phyloP scores from a whole-genome alignment of 1,140 invertebrate species.

The Lutraria rhynchaena region DNA sequence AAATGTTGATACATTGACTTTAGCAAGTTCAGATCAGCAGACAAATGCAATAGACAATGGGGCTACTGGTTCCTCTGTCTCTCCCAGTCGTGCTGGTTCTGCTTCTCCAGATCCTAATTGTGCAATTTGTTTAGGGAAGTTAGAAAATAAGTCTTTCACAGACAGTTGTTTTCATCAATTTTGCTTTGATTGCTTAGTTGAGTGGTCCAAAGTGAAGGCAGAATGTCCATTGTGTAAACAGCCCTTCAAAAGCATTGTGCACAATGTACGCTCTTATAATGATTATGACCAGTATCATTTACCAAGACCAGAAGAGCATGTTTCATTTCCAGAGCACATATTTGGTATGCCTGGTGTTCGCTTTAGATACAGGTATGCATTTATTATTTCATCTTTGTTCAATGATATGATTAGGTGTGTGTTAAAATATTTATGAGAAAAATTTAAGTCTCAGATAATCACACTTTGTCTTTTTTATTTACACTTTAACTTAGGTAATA shows the following conservation, averaged over 20 bases:
- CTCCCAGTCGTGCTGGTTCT: slow-evolving; percentile 1
- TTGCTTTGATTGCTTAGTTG: slow-evolving; percentile 94
- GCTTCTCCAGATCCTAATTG: slow-evolving; percentile 85
- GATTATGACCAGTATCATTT: slow-evolving; percentile 94
- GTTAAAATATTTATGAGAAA: too few relatives aligned
- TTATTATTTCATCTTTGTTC: background rate
- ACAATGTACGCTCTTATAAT: slow-evolving; percentile 93
- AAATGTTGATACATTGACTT: too few relatives aligned
- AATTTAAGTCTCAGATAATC: too few relatives aligned
- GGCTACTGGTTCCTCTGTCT: background rate
- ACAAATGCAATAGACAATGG: too few relatives aligned
- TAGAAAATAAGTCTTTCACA: slow-evolving; percentile 94
- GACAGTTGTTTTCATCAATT: slow-evolving; percentile 96
- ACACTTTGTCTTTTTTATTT: too few relatives aligned
- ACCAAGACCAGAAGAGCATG: slow-evolving; percentile 53
- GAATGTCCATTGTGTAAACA: slow-evolving; percentile 97
- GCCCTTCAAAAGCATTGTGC: slow-evolving; percentile 94
- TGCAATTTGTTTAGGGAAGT: slow-evolving; percentile 94
- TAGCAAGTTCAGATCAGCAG: too few relatives aligned
- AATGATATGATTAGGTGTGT: too few relatives aligned
- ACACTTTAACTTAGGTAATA: too few relatives aligned
- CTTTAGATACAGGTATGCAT: slow-evolving; percentile 52
- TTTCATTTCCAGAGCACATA: background rate
- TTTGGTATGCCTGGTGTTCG: background rate
- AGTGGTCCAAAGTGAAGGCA: slow-evolving; percentile 97